A percentile compares a stretch with the other conserved stretches of the same genome.
These are phyloP conservation scores for Hypomecis atomaria DNA, from an alignment of 2,888 invertebrate species.

Conservation along the genomic window DNA sequence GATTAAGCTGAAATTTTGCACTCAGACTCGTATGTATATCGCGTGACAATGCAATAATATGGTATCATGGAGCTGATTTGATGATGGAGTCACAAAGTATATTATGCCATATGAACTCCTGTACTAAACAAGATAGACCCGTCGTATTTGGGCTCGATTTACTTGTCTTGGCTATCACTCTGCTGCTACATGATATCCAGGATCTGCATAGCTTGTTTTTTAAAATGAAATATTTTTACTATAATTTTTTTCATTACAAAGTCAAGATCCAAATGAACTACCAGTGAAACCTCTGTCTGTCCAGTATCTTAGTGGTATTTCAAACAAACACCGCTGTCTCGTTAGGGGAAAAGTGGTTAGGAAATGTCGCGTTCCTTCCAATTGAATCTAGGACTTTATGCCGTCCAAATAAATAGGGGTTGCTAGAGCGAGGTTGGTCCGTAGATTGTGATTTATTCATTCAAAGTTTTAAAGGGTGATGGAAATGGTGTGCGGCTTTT, in stretches of 20 bases:
- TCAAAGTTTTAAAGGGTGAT: slow-evolving; percentile 5
- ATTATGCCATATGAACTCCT: too few species aligned
- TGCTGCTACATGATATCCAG: too few species aligned
- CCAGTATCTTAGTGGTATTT: slow-evolving; percentile 39
- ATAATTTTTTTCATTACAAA: not conserved
- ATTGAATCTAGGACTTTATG: slow-evolving; percentile 34
- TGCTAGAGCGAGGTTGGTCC: slow-evolving; percentile 5
- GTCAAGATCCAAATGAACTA: slow-evolving; percentile 24
- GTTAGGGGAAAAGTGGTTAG: slow-evolving; percentile 42
- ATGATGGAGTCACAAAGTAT: too few species aligned
- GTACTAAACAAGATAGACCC: too few species aligned
- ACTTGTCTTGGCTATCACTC: too few species aligned
- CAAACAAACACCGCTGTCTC: slow-evolving; percentile 41
- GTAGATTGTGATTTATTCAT: slow-evolving; percentile 15
- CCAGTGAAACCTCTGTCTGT: slow-evolving; percentile 29
- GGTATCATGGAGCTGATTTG: too few species aligned
- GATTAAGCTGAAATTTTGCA: too few species aligned
- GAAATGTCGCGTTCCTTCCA: slow-evolving; percentile 29
- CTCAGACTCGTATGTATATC: too few species aligned
- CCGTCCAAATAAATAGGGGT: slow-evolving; percentile 20
- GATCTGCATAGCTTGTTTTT: too few species aligned
- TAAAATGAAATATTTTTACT: too few species aligned
- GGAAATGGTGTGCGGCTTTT: not conserved
- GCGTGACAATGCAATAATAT: too few species aligned
- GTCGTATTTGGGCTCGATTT: too few species aligned